phyloP scores from a whole-genome alignment of 2,888 invertebrate genomes.

The Vesta saturnalis region DNA sequence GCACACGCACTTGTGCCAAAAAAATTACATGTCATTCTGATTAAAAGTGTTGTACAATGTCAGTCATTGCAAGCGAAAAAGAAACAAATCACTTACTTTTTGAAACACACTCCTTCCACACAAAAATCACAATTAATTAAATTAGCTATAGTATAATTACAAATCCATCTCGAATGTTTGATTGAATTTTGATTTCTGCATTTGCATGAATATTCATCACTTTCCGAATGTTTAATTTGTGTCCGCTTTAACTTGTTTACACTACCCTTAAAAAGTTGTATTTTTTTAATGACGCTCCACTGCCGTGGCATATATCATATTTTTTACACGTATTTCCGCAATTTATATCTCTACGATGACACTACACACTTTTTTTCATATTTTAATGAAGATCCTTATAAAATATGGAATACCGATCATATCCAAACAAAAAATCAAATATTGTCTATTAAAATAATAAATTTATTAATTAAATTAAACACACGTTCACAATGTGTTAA shows the following conservation, averaged over 20 bases:
- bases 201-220: conserved; percentile 44
- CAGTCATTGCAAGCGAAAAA: conserved; percentile 27
- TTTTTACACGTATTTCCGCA: conserved; percentile 17
- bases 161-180: conserved; percentile 33
- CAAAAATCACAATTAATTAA: conserved; percentile 20
- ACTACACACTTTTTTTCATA: conserved; percentile 18
- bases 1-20: too few relatives aligned
- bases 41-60: conserved; percentile 6
- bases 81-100: conserved; percentile 1
- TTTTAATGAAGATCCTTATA: not conserved
- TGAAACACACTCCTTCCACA: too few relatives aligned
- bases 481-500: not conserved
- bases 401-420: too few relatives aligned
- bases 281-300: conserved; percentile 24
- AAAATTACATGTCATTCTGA: too few relatives aligned
- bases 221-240: conserved; percentile 30
- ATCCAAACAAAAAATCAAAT: too few relatives aligned
- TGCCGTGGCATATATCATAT: conserved; percentile 18
- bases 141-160: conserved; percentile 32
- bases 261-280: conserved; percentile 33
- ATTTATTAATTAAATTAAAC: not conserved
- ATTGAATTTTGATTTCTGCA: conserved; percentile 45
- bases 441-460: too few relatives aligned
- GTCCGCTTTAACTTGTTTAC: conserved; percentile 35
- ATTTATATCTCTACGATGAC: conserved; percentile 25